Percentiles rank a stretch among this genome's conserved stretches.
Conservation (phyloP, 2,888 invertebrate genomes). For the Heliconius aoede region DNA sequence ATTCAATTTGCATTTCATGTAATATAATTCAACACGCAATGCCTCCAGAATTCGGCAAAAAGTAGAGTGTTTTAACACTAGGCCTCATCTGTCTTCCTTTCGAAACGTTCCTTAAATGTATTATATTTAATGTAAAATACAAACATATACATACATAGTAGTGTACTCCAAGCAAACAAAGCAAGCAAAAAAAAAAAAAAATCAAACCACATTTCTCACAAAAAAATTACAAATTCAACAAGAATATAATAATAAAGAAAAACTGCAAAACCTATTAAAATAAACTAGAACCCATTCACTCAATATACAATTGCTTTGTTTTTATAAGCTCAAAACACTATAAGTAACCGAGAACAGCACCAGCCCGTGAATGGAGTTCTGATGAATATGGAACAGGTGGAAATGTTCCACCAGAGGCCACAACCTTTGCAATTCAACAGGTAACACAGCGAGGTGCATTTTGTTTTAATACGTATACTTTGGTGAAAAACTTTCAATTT, state of each 20-base stretch:
- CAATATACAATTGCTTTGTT: slow-evolving; percentile 5
- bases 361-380: slow-evolving; percentile 43
- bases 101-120: too few relatives aligned
- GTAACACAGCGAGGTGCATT: slow-evolving; percentile 52
- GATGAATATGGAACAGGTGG: slow-evolving; percentile 62
- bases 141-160: too few relatives aligned
- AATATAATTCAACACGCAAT: too few relatives aligned
- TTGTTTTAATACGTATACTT: slow-evolving; percentile 1
- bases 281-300: slow-evolving; percentile 7
- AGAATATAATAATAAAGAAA: not conserved
- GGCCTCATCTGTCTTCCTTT: too few relatives aligned
- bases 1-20: too few relatives aligned
- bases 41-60: too few relatives aligned
- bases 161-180: too few relatives aligned
- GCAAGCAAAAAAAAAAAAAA: not conserved
- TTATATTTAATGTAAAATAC: too few relatives aligned
- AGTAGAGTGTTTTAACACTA: too few relatives aligned
- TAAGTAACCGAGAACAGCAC: slow-evolving; percentile 27
- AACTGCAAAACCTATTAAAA: not conserved
- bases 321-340: slow-evolving; percentile 27
- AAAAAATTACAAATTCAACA: not conserved
- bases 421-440: slow-evolving; percentile 76
- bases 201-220: not conserved
- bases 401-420: slow-evolving; percentile 34
- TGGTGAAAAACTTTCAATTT: not conserved